These are phyloP conservation scores for Chrysochloris asiatica DNA, from an alignment of 2,113 vertebrate species.

Conservation along the genomic window DNA sequence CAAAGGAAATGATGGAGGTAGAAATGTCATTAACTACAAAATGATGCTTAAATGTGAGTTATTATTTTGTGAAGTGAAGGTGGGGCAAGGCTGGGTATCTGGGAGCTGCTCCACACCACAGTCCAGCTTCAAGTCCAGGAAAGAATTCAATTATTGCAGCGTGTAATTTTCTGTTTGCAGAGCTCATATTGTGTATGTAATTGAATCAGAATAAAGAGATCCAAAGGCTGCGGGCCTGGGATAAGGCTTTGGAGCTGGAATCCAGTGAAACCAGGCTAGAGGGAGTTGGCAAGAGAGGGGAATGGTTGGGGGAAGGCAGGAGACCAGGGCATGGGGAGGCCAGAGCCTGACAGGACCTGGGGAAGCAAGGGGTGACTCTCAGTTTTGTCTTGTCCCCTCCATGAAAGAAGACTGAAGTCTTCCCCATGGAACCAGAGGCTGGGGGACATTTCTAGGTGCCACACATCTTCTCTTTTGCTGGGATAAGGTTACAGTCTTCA, in stretches of 20 bases:
- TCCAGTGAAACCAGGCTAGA: slow-evolving; percentile 22
- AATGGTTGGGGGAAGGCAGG: neutral
- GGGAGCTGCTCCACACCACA: slow-evolving; percentile 29
- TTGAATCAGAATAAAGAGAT: slow-evolving; percentile 78
- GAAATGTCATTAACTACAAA: slow-evolving; percentile 14
- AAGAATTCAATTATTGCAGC: slow-evolving; percentile 76
- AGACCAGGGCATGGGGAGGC: no score
- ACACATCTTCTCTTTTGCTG: neutral
- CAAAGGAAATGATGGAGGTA: neutral
- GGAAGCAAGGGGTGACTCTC: neutral
- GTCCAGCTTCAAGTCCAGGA: slow-evolving; percentile 63
- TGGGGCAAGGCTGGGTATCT: slow-evolving; percentile 34
- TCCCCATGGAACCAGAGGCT: neutral
- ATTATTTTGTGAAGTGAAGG: slow-evolving; percentile 39
- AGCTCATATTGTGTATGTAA: slow-evolving; percentile 76
- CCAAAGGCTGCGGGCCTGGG: slow-evolving; percentile 62
- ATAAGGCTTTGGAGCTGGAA: slow-evolving; percentile 66
- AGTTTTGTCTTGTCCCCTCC: no score
- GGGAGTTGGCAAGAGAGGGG: rapidly evolving
- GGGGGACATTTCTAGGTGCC: neutral
- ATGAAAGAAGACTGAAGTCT: neutral
- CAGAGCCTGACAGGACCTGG: neutral
- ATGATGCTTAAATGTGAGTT: slow-evolving; percentile 49
- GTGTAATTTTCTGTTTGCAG: slow-evolving; percentile 79
- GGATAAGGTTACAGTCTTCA: neutral